A percentile compares a stretch with the other conserved stretches of the same genome.
Evolutionary conservation across 2,888 invertebrate genomes (phyloP).

Genomic region (Thecophora atra): DNA sequence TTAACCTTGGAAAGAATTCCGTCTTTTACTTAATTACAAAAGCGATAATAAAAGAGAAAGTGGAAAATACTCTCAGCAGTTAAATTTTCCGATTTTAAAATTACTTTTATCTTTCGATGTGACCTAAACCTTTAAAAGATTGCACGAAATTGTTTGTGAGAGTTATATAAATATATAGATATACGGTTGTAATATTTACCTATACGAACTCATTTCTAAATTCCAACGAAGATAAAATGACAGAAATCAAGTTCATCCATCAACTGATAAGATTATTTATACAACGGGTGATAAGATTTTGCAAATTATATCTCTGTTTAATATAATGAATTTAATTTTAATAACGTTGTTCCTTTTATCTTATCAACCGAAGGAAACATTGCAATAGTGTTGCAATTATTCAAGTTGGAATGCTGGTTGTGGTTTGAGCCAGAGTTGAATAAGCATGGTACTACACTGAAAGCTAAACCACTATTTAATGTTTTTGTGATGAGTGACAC

Average conservation of each 20-base stretch:
- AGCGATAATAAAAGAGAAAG: too few relatives aligned
- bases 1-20: neutral
- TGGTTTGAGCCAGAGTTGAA: too few relatives aligned
- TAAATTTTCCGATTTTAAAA: too few relatives aligned
- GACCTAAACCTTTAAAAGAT: too few relatives aligned
- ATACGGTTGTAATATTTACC: constrained; percentile 35
- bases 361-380: neutral
- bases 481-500: too few relatives aligned
- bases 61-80: too few relatives aligned
- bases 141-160: too few relatives aligned
- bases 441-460: too few relatives aligned
- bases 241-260: neutral
- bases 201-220: constrained; percentile 37
- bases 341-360: neutral
- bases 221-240: neutral
- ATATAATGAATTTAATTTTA: neutral
- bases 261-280: neutral
- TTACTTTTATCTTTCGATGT: too few relatives aligned
- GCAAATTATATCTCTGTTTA: neutral
- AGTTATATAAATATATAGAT: constrained; percentile 1
- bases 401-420: too few relatives aligned
- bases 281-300: constrained; percentile 25
- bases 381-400: neutral
- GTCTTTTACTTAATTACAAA: neutral
- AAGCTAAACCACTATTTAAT: too few relatives aligned